Conservation (phyloP, 1,140 invertebrate species). For the Phymorhynchus buccinoides region DNA sequence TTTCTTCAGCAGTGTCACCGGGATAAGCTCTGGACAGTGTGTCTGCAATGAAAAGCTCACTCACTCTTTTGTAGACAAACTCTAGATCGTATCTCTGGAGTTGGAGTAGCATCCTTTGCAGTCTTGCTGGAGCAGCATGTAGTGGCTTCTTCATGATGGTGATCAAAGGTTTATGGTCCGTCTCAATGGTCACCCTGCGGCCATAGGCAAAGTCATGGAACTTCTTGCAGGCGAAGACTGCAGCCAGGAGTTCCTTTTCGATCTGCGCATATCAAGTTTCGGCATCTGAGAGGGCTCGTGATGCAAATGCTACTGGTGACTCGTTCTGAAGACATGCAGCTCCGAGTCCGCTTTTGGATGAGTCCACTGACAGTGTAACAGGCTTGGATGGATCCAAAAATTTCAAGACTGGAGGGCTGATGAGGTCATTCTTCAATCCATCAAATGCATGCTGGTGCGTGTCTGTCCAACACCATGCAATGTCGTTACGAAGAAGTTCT, state of each 20-base stretch:
- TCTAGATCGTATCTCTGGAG: conserved; percentile 53
- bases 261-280: conserved; percentile 75
- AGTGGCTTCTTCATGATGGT: conserved; percentile 31
- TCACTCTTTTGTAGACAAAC: conserved; percentile 46
- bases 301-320: too few species aligned
- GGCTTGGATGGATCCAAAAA: too few species aligned
- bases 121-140: conserved; percentile 35
- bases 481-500: not conserved
- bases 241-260: conserved; percentile 75
- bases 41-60: conserved; percentile 39
- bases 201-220: conserved; percentile 75
- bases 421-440: too few species aligned
- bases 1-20: not conserved
- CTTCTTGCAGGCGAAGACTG: conserved; percentile 74
- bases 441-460: too few species aligned
- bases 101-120: conserved; percentile 48
- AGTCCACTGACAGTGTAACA: too few species aligned
- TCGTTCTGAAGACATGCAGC: too few species aligned
- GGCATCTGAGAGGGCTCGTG: conserved; percentile 64
- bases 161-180: conserved; percentile 51
- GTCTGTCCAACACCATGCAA: not conserved
- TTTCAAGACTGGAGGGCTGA: too few species aligned
- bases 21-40: conserved; percentile 34
- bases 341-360: too few species aligned
- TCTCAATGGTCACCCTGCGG: conserved; percentile 44